phyloP scores from a whole-genome alignment of 2,113 vertebrate species.

The Aleadryas rufinucha region DNA sequence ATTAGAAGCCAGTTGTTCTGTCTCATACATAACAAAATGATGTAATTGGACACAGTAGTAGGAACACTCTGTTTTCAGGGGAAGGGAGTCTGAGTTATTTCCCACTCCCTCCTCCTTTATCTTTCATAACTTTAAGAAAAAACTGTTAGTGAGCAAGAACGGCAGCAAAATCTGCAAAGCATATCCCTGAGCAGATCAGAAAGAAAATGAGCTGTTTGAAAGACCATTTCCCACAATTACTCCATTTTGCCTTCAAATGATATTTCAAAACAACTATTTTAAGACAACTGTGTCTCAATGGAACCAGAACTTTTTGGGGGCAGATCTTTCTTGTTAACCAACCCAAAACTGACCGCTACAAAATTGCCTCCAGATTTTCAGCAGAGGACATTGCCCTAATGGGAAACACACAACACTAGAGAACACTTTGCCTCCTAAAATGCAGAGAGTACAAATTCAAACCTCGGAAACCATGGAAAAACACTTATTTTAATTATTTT shows the following conservation, averaged over 20 bases:
- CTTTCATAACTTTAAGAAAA: neutral
- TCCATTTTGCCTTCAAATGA: conserved; percentile 23
- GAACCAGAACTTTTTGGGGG: conserved; percentile 18
- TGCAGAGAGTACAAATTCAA: neutral
- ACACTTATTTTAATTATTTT: neutral
- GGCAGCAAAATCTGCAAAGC: neutral
- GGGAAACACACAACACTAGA: conserved; percentile 26
- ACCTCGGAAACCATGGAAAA: neutral
- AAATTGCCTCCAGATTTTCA: conserved; percentile 61
- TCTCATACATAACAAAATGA: conserved; percentile 3
- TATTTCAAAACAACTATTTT: conserved; percentile 37
- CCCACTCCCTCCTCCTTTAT: neutral
- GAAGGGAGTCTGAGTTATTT: neutral
- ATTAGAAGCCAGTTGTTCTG: conserved; percentile 27
- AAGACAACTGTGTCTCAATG: conserved; percentile 22
- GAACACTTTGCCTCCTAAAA: neutral
- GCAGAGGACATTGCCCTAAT: conserved; percentile 35
- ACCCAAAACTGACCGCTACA: conserved; percentile 16
- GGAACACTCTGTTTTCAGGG: conserved; percentile 2
- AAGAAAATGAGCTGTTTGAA: conserved; percentile 16
- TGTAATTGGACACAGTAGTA: neutral
- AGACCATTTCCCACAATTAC: conserved; percentile 25
- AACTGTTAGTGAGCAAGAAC: neutral
- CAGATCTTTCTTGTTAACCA: conserved; percentile 38
- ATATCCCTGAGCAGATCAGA: neutral